phyloP scores from a whole-genome alignment of 2,888 invertebrate genomes.

The Augiades crinisus region DNA sequence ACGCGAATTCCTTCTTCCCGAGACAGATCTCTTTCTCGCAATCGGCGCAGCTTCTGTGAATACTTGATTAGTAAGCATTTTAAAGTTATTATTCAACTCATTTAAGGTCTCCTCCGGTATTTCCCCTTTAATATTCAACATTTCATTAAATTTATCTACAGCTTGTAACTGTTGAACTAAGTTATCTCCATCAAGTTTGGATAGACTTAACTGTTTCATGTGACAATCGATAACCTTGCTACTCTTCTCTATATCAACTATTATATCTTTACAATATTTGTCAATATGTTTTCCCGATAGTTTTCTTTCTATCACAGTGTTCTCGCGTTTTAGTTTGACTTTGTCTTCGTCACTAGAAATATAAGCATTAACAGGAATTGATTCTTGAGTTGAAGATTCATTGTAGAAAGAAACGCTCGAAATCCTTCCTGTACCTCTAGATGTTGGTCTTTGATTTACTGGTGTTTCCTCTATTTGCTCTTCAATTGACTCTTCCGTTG shows the following conservation, averaged over 20 bases:
- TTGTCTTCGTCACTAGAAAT: constrained; percentile 40
- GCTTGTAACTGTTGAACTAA: constrained; percentile 72
- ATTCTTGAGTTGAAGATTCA: constrained; percentile 7
- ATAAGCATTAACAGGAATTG: constrained; percentile 38
- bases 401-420: constrained; percentile 63
- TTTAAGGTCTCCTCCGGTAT: constrained; percentile 55
- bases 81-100: constrained; percentile 70
- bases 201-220: constrained; percentile 67
- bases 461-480: constrained; percentile 50
- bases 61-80: constrained; percentile 62
- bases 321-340: constrained; percentile 45
- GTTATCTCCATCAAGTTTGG: constrained; percentile 70
- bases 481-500: constrained; percentile 64
- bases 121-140: constrained; percentile 57
- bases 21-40: constrained; percentile 57
- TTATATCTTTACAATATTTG: constrained; percentile 69
- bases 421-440: constrained; percentile 55
- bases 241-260: constrained; percentile 69
- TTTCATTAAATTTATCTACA: constrained; percentile 74
- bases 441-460: constrained; percentile 56
- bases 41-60: constrained; percentile 43
- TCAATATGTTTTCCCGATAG: constrained; percentile 57
- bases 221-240: constrained; percentile 75
- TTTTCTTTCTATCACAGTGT: constrained; percentile 48
- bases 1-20: constrained; percentile 49